Base-by-base conservation (phyloP, 1,140 invertebrate genomes). In the Rhagoletis pomonella region DNA sequence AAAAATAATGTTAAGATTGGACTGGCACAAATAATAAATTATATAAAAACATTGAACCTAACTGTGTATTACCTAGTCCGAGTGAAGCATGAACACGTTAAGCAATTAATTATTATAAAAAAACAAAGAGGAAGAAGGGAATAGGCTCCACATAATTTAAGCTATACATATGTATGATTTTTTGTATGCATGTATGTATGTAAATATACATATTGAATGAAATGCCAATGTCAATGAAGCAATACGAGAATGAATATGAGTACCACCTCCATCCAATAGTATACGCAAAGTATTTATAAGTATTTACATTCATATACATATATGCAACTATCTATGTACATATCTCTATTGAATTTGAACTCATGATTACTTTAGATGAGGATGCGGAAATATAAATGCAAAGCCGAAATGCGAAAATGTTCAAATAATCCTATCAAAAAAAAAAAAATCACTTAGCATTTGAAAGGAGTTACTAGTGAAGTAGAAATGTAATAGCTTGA, bases 1-100 rank as follows among this genome's bases (percentile, higher is more conserved):
- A 90, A 88, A 89, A 88, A 87, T 89, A 89, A 89, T 87, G 89
- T 87, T 69, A 73, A 88, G 89, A 90, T 89, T 85, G 47, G 60
- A 88, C 85, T 84, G 62, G 44, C 73, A 88, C 69, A 85, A 60
- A 85, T 60, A 59, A 85, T 60, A 47, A 14, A 42, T 55, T 81
- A 29, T n/a, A 55, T 19, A 81, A 81, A 55, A 81, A 29, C 50
- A 81, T 55, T 12, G 1, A 55, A 55, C 73, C 73, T 81, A 50
- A 19, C 73, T 47, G 44, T 14, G 12, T 42, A 73, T 55, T 55
- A 50, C 73, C 73, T 81, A 81, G 73, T 81, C 19, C 73, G 19
- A 81, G n/a, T 81, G 73, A 55, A 55, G 47, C 47, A 81, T 50
- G 14, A n/a, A 77, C 14, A 50, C 14, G 12, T 50, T 44, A 77